Evolutionary conservation across 1,140 invertebrate genomes (phyloP), one percentile per base, ranked within the genome.

Genomic region (Phymorhynchus buccinoides): DNA sequence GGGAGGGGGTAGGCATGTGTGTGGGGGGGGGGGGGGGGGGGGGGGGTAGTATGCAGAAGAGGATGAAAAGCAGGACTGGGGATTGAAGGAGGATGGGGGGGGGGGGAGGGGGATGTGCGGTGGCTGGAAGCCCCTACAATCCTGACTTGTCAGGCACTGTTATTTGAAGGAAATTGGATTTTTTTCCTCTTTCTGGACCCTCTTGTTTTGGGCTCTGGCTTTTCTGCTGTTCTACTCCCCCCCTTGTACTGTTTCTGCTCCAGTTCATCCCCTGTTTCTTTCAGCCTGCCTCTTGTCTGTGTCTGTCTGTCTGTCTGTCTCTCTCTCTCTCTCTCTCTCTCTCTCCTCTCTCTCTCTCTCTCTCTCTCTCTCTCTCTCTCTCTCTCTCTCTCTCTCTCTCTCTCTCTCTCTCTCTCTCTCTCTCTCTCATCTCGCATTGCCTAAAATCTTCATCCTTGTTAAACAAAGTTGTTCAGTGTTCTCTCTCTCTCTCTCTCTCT

Each of bases 81-180:
- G 48, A 18, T 14, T 18, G 48, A 52, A 0, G 6, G 44, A 9
- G 18, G 18, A 18, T 6, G 44, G 44, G 6, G 44, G 44, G 6
- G 18, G 44, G 6, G 44, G 44, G 44, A 18, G 48, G 48, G 48
- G 0, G 2, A 18, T 9, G 48, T 14, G 12, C 48, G 12, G 48
- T 18, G 12, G 12, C 12, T 52, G 22, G 0, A 18, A 9, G 48
- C 48, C 12, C 48, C 12, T 0, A 52, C 48, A 52, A 9, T 52
- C 0, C 12, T 18, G 48, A 52, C 0, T 1, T 0, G 0, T 0
- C 0, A 52, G 48, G 22, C 12, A 52, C 12, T 14, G 48, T 14
- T 9, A n/a, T n/a, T n/a, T 56, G 79, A 56, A 80, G 79, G 79
- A 80, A 82, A 68, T 68, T 82, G 80, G 32, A 66, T 82, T 82